Conservation (phyloP, 2,797 vertebrate genomes). For the Galago senegalensis region DNA sequence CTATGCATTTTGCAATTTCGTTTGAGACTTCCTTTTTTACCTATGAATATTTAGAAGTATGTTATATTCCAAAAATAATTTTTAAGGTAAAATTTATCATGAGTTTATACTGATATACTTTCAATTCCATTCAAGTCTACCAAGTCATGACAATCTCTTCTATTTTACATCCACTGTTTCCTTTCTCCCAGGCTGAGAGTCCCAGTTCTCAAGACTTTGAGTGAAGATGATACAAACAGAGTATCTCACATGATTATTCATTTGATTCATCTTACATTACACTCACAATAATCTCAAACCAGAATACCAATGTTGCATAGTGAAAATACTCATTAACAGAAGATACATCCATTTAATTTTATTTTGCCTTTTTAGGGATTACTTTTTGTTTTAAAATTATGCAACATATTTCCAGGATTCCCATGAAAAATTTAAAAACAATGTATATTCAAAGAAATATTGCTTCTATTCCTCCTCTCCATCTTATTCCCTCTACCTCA, state of each 20-base stretch:
- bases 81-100: background rate
- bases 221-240: constrained; percentile 36
- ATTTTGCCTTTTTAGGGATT: constrained; percentile 39
- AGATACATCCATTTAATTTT: background rate
- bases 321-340: constrained; percentile 37
- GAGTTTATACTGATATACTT: background rate
- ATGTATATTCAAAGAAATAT: background rate
- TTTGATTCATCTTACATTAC: constrained; percentile 29
- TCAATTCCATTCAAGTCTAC: background rate
- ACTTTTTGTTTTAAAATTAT: background rate
- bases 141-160: background rate
- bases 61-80: background rate
- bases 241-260: background rate
- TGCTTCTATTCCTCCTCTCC: background rate
- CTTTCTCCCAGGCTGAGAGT: background rate
- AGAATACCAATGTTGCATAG: background rate
- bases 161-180: background rate
- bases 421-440: background rate
- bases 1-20: background rate
- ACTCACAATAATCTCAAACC: constrained; percentile 32
- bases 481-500: background rate
- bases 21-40: background rate
- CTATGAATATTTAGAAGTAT: background rate
- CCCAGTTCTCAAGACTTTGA: background rate
- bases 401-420: constrained; percentile 19